phyloP scores from a whole-genome alignment of 2,888 invertebrate species.

The Agrochola circellaris region DNA sequence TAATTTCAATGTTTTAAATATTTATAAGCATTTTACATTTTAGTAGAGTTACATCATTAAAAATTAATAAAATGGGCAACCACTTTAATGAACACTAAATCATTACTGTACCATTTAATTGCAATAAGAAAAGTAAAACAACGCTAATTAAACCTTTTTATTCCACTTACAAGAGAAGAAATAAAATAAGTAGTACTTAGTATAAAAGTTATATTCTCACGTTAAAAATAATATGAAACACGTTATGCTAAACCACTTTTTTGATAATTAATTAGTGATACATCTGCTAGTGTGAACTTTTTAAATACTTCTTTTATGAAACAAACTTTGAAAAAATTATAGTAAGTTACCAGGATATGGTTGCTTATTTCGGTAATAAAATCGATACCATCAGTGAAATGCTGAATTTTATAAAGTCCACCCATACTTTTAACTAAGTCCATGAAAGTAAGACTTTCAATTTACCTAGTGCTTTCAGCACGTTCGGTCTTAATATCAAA shows the following conservation, averaged over 20 bases:
- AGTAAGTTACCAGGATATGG: neutral
- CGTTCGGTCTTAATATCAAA: too few relatives aligned
- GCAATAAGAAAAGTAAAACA: slow-evolving; percentile 30
- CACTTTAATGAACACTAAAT: slow-evolving; percentile 32
- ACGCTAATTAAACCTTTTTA: slow-evolving; percentile 5
- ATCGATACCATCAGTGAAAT: too few relatives aligned
- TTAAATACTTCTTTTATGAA: neutral
- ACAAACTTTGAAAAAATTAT: neutral
- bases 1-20: neutral
- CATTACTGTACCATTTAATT: slow-evolving; percentile 25
- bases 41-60: neutral
- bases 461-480: neutral
- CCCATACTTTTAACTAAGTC: neutral
- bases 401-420: neutral
- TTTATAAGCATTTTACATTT: neutral
- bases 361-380: neutral
- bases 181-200: neutral
- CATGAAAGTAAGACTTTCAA: neutral
- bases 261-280: neutral
- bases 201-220: slow-evolving; percentile 14
- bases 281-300: neutral
- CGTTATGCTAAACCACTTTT: neutral
- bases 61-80: slow-evolving; percentile 16
- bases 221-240: neutral
- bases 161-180: neutral